A percentile compares a stretch with the other conserved stretches of the same genome.
Evolutionary conservation across 2,888 invertebrate genomes (phyloP).

Genomic region (Schizaphis graminum): DNA sequence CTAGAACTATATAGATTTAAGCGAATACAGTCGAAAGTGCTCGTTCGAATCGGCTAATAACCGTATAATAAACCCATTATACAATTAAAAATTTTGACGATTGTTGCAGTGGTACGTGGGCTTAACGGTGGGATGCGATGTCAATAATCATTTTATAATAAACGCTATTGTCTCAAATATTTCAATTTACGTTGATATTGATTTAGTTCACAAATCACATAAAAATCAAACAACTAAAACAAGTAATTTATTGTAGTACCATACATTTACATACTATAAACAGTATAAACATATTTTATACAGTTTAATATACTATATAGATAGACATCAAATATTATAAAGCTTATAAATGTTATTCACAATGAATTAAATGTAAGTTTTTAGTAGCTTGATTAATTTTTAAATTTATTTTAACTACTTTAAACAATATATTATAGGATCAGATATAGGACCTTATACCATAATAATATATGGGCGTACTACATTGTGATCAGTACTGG

Average conservation of each 20-base stretch:
- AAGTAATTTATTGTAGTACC: neutral
- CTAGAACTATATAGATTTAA: neutral
- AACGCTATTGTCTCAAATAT: neutral
- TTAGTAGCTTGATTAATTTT: neutral
- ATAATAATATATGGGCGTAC: neutral
- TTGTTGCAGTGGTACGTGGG: neutral
- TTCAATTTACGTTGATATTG: neutral
- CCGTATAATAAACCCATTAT: neutral
- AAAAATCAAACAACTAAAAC: neutral
- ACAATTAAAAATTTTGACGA: neutral
- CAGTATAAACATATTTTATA: neutral
- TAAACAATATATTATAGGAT: neutral
- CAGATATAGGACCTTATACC: neutral
- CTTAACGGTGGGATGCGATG: neutral
- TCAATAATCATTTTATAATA: neutral
- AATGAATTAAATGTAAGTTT: neutral
- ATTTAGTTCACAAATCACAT: neutral
- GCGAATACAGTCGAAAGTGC: neutral
- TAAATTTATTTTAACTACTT: neutral
- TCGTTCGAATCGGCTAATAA: neutral
- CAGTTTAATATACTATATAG: neutral
- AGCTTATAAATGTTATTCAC: neutral
- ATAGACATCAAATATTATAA: neutral
- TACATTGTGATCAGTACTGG: neutral
- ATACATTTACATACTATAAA: neutral